A percentile compares a stretch with the other conserved stretches of the same genome.
These are phyloP conservation scores for Apaloderma vittatum DNA, from an alignment of 2,113 vertebrate genomes.

Conservation along the genomic window DNA sequence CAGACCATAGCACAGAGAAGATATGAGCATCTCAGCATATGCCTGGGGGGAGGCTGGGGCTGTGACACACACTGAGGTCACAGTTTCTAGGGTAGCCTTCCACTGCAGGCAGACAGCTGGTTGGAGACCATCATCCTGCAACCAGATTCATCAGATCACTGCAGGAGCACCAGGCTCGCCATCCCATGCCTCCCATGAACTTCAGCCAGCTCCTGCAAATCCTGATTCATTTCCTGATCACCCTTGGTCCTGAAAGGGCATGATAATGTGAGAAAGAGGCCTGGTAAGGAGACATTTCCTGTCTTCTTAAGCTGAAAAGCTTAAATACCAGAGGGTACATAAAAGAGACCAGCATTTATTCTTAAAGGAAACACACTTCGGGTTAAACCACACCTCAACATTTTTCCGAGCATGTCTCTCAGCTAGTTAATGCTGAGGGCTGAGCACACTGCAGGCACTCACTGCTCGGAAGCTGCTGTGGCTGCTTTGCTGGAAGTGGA, in stretches of 20 bases:
- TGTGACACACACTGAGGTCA: not conserved
- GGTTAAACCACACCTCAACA: not conserved
- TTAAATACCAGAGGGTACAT: not conserved
- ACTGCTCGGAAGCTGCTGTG: not conserved
- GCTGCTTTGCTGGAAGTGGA: not conserved
- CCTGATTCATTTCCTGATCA: not conserved
- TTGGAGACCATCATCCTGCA: accelerated
- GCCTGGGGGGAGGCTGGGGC: accelerated
- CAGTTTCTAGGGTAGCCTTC: not conserved
- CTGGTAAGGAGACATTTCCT: not conserved
- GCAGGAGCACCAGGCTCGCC: not conserved
- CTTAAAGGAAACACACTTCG: not conserved
- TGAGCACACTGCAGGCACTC: not conserved
- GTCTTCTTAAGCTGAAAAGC: not conserved
- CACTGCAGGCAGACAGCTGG: not conserved
- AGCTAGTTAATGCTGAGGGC: not conserved
- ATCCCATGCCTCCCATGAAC: accelerated
- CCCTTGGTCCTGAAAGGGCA: not conserved
- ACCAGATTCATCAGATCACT: not conserved
- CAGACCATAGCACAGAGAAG: not conserved
- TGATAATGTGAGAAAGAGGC: not conserved
- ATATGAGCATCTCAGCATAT: not conserved
- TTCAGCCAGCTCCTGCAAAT: not conserved
- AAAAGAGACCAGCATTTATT: not conserved
- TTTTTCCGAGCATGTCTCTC: not conserved